Evolutionary conservation across 2,888 invertebrate species (phyloP).

Genomic region (Zelleria hepariella): DNA sequence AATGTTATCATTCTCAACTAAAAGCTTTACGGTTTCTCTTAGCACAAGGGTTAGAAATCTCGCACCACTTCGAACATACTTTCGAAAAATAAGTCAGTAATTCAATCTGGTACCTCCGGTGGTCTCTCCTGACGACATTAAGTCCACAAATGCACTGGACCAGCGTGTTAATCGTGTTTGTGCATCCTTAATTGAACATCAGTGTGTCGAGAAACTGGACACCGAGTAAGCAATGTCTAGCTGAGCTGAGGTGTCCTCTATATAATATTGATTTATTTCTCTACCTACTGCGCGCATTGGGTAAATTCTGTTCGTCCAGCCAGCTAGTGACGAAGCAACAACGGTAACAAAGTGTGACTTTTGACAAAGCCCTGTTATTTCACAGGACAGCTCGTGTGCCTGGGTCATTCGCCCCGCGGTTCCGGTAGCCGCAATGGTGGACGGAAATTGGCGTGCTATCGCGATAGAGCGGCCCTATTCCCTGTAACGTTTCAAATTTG

Average conservation of each 20-base stretch:
- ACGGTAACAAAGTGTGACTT: background rate
- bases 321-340: background rate
- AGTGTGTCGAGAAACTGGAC: slow-evolving; percentile 17
- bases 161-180: slow-evolving; percentile 16
- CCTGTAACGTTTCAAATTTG: background rate
- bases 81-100: too few relatives aligned
- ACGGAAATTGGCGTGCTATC: slow-evolving; percentile 39
- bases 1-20: too few relatives aligned
- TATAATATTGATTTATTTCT: too few relatives aligned
- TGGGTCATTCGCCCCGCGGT: slow-evolving; percentile 17
- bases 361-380: background rate
- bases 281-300: too few relatives aligned
- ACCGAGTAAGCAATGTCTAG: slow-evolving; percentile 16
- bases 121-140: slow-evolving; percentile 24
- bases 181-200: slow-evolving; percentile 18
- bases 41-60: too few relatives aligned
- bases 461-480: slow-evolving; percentile 13
- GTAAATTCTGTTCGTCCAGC: background rate
- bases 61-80: too few relatives aligned
- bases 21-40: too few relatives aligned
- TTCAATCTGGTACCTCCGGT: slow-evolving; percentile 15
- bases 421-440: slow-evolving; percentile 32
- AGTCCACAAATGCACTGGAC: slow-evolving; percentile 21
- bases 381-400: background rate
- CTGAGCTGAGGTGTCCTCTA: background rate